Base-by-base conservation (phyloP, 2,797 vertebrate species). In the Syndactyla subalaris region DNA sequence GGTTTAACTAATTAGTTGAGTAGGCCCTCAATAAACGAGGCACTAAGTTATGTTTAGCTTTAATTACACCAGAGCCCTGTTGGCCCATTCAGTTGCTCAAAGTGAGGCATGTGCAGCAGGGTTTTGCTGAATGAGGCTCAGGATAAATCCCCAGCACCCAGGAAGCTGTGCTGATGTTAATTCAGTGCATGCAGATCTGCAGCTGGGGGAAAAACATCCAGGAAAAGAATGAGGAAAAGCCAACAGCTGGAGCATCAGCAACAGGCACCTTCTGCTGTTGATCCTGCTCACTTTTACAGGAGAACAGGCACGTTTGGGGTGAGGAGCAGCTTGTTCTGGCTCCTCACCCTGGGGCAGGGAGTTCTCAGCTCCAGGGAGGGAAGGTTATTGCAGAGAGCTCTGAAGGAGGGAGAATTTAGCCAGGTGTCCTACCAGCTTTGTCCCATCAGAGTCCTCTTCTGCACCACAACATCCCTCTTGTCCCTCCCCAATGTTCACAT, bases 1-100 rank as follows among this genome's bases (percentile, higher is more conserved):
- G 89, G 89, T 87, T 93, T 88, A 95, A 74, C 88, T 92, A 95
- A 96, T 96, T 95, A 94, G 82, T 51, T 48, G 72, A 81, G 75
- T 7, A 89, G 89, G 57, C 67, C 74, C 63, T 87, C 68, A 54
- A 93, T 92, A 86, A 93, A 94, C 46, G 5, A 84, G 88, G 73
- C 80, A 71, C 43, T 57, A 70, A 95, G 92, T 93, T 93, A 75
- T 73, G 86, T 67, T 88, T 63, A 61, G 86, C 67, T 92, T 94
- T 95, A 88, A 89, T 94, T 93, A 92, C 79, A 55, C 39, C 41
- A n/a, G 12, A 88, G 76, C 16, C 76, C 77, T 10, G 26, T 24
- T 12, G 17, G 81, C 38, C 54, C 22, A 4, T 68, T 84, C 62
- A 32, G n/a, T 34, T 29, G 45, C 86, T 93, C 82, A 0, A 52